Evolutionary conservation across 2,888 invertebrate species (phyloP), one percentile per base, ranked within the genome.

Genomic region (Eristalinus sepulchralis): DNA sequence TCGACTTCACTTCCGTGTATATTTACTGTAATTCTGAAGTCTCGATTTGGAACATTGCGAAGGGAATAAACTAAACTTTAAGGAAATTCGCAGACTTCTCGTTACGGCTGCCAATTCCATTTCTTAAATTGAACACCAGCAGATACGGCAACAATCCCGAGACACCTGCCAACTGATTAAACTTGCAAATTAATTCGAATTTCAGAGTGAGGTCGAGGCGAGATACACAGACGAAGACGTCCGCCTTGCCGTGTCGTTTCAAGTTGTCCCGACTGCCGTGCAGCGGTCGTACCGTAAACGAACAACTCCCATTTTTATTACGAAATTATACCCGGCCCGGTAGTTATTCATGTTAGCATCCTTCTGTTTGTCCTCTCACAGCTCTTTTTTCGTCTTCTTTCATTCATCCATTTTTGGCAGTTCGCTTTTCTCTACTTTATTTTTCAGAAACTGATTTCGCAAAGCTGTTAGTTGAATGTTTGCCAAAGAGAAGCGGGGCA

Each of bases 141-240:
- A 82, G 83, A 78, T 77, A 85, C 64, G 81, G 85, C 81, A 82
- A 86, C 83, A 86, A 86, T 79, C 57, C 59, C 66, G 83, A 79
- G 78, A 79, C 89, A 88, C 85, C 88, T 84, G 87, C 88, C 84
- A 89, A 89, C 89, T 90, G 90, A 91, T 91, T 91, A 91, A 89
- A 91, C 91, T 91, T 91, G 90, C 91, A 91, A 91, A 91, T 91
- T 91, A 91, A 91, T 91, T 90, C 90, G 90, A 91, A 90, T 91
- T 91, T 91, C 82, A 90, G 90, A 90, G 22, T 22, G 89, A 90
- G 90, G 90, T 89, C 89, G 89, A 82, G 78, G 24, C 24, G 39
- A 6, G 11, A 10, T 2, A 10, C 57, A 27, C 11, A 57, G 57
- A 78, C 64, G 73, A 73, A 75, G 86, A 83, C 63, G 57, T 78